Percentiles rank a stretch among this genome's conserved stretches.
These are phyloP conservation scores for Lynx canadensis DNA, from an alignment of 2,113 vertebrate genomes.

Conservation along the genomic window DNA sequence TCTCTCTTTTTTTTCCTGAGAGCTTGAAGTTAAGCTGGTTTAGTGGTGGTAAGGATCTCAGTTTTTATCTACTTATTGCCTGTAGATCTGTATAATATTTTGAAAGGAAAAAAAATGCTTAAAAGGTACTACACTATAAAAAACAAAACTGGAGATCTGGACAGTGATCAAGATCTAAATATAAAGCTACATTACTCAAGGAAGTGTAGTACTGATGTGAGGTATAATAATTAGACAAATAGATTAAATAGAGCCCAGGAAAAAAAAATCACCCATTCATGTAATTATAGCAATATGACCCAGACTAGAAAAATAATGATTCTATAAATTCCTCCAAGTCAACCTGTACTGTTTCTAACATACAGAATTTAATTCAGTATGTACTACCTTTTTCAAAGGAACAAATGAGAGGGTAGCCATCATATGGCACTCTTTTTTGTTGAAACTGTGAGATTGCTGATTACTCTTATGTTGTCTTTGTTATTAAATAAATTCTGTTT, in stretches of 20 bases:
- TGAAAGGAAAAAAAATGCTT: neutral
- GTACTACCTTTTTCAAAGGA: neutral
- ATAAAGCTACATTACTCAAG: neutral
- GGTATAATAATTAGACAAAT: neutral
- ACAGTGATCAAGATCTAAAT: neutral
- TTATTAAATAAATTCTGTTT: neutral
- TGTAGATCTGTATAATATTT: neutral
- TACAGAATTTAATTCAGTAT: neutral
- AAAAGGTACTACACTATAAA: neutral
- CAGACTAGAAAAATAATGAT: neutral
- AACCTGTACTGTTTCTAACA: neutral
- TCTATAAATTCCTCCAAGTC: neutral
- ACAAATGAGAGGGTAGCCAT: neutral
- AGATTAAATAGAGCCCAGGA: neutral
- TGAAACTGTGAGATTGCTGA: neutral
- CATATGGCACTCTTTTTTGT: neutral
- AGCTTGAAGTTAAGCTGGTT: neutral
- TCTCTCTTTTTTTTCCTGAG: neutral
- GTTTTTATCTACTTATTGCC: neutral
- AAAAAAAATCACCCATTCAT: neutral
- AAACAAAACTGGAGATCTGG: neutral
- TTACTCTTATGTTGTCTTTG: neutral
- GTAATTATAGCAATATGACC: neutral
- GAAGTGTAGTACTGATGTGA: neutral
- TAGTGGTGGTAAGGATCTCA: neutral